Conservation (phyloP, 2,797 vertebrate species). For the Poecilia picta region DNA sequence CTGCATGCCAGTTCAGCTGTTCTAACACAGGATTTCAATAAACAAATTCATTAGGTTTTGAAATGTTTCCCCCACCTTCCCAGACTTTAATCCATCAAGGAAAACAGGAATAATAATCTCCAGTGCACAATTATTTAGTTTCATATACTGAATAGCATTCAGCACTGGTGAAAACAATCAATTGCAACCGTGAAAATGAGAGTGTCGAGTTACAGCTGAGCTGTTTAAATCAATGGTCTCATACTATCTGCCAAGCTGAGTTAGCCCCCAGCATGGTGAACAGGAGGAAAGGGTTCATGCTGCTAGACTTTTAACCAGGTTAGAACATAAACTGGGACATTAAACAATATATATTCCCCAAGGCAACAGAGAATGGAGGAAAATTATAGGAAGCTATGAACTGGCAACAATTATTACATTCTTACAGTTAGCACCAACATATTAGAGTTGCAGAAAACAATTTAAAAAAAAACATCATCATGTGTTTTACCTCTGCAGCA, state of each 20-base stretch:
- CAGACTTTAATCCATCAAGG: not conserved
- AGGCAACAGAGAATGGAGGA: not conserved
- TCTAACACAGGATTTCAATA: not conserved
- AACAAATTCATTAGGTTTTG: not conserved
- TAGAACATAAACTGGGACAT: not conserved
- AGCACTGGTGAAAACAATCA: not conserved
- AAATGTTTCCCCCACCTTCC: not conserved
- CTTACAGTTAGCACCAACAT: not conserved
- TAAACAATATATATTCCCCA: not conserved
- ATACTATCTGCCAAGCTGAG: not conserved
- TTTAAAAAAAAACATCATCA: not conserved
- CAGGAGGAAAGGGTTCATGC: not conserved
- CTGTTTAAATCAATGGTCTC: slow-evolving; percentile 1
- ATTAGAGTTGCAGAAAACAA: not conserved
- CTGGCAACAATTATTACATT: not conserved
- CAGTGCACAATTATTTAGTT: not conserved
- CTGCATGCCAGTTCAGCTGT: not conserved
- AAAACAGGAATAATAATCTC: not conserved
- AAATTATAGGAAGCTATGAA: not conserved
- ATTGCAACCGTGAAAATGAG: not conserved
- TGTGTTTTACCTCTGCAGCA: not conserved
- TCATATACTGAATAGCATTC: not conserved
- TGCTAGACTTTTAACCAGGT: not conserved
- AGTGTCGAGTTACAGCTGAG: slow-evolving; percentile 4
- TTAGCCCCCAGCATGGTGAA: not conserved